A percentile compares a stretch with the other conserved stretches of the same genome.
Conservation (phyloP, 1,140 invertebrate species). For the Coboldia fuscipes region DNA sequence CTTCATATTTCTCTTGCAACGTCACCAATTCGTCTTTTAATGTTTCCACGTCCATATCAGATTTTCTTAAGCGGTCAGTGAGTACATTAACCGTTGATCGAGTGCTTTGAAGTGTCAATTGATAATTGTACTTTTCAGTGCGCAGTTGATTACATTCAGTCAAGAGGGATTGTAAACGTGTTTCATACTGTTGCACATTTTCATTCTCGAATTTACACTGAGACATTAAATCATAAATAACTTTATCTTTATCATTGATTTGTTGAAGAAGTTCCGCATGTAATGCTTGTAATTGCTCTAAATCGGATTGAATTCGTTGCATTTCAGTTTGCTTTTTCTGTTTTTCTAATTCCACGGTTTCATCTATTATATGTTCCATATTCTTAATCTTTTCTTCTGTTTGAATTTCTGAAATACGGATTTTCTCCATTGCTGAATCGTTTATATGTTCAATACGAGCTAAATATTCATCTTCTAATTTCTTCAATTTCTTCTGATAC, state of each 20-base stretch:
- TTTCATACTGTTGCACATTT: slow-evolving; percentile 17
- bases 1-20: slow-evolving; percentile 19
- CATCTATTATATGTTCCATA: slow-evolving; percentile 20
- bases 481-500: slow-evolving; percentile 1
- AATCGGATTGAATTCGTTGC: slow-evolving; percentile 25
- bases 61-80: slow-evolving; percentile 24
- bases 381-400: slow-evolving; percentile 20
- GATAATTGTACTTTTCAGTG: slow-evolving; percentile 24
- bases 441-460: slow-evolving; percentile 8
- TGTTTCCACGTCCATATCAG: slow-evolving; percentile 27
- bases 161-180: slow-evolving; percentile 16
- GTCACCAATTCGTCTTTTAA: slow-evolving; percentile 23
- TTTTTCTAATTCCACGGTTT: slow-evolving; percentile 20
- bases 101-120: slow-evolving; percentile 23
- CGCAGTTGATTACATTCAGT: slow-evolving; percentile 19
- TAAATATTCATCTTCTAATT: slow-evolving; percentile 11
- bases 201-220: slow-evolving; percentile 8
- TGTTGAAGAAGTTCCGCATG: slow-evolving; percentile 18
- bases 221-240: slow-evolving; percentile 17
- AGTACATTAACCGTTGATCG: slow-evolving; percentile 25
- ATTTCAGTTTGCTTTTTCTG: slow-evolving; percentile 22
- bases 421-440: slow-evolving; percentile 15
- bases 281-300: slow-evolving; percentile 19
- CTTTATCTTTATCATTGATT: slow-evolving; percentile 19
- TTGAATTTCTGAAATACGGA: slow-evolving; percentile 13